Conservation (phyloP, 2,797 vertebrate genomes). For the Balearica regulorum region DNA sequence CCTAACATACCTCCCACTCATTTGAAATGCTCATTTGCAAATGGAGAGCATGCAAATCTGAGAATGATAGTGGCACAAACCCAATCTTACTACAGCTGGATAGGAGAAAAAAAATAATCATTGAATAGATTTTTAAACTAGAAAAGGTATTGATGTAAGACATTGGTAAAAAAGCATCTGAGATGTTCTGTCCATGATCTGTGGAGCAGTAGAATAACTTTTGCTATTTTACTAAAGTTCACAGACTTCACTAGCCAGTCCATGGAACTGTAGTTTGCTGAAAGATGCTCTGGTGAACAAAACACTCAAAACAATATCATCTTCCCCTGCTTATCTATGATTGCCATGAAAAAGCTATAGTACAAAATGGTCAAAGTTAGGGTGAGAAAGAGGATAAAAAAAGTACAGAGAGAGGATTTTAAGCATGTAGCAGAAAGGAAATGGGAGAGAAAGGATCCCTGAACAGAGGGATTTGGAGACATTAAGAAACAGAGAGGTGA, state of each 20-base stretch:
- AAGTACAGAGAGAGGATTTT: neutral
- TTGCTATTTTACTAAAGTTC: neutral
- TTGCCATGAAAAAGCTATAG: neutral
- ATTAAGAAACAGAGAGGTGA: neutral
- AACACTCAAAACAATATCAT: neutral
- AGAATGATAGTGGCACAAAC: neutral
- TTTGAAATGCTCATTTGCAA: constrained; percentile 59
- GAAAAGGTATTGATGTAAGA: neutral
- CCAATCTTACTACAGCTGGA: neutral
- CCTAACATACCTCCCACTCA: constrained; percentile 63
- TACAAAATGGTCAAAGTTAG: neutral
- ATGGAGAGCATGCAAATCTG: neutral
- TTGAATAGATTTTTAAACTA: neutral
- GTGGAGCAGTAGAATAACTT: neutral
- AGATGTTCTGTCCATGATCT: neutral
- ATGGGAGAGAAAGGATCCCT: neutral
- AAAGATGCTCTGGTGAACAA: neutral
- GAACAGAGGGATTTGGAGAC: neutral
- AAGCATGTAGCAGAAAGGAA: neutral
- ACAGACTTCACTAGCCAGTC: neutral
- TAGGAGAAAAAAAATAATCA: neutral
- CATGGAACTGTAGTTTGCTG: neutral
- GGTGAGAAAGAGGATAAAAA: neutral
- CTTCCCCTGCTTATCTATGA: neutral
- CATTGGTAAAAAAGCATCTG: neutral